These are phyloP conservation scores for Palythoa caribaeorum DNA, from an alignment of 92 coral and sea anemone genomes.

Conservation along the genomic window DNA sequence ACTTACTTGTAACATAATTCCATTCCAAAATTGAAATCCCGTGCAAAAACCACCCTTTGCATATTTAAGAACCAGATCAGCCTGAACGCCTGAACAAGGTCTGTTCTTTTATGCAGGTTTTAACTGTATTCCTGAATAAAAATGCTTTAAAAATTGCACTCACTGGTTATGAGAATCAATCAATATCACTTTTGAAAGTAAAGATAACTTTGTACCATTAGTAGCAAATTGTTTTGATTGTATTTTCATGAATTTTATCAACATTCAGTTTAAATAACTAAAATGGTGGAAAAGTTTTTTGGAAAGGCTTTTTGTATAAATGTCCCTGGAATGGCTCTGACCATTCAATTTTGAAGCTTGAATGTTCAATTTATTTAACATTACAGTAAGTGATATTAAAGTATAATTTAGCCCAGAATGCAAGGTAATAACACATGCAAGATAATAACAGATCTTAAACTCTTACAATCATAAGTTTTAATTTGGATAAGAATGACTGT, in stretches of 20 bases:
- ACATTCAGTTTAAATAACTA: conserved; percentile 8
- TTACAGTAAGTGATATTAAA: conserved; percentile 17
- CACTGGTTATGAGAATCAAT: conserved; percentile 16
- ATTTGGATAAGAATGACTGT: conserved; percentile 23
- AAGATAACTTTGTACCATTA: conserved; percentile 19
- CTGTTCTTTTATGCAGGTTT: conserved; percentile 20
- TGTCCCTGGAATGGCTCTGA: conserved; percentile 13
- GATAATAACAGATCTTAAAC: conserved; percentile 10
- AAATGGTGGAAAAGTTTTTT: conserved; percentile 25
- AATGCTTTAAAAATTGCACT: conserved; percentile 9
- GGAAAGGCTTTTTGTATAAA: conserved; percentile 12
- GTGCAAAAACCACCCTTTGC: conserved; percentile 22
- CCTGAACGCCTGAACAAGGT: conserved; percentile 1
- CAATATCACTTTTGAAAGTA: conserved; percentile 14
- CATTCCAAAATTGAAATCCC: conserved; percentile 17
- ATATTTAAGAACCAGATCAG: conserved; percentile 13
- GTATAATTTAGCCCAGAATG: conserved; percentile 25
- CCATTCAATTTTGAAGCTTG: conserved; percentile 33
- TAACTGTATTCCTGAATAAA: conserved; percentile 24
- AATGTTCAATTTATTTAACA: conserved; percentile 15
- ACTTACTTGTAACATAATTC: conserved; percentile 14
- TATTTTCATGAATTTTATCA: conserved; percentile 13
- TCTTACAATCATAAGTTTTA: conserved; percentile 5
- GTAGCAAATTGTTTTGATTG: conserved; percentile 18
- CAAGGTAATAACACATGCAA: conserved; percentile 7